phyloP scores from a whole-genome alignment of 2,888 invertebrate genomes.

The Gisinianus flammeolus region DNA sequence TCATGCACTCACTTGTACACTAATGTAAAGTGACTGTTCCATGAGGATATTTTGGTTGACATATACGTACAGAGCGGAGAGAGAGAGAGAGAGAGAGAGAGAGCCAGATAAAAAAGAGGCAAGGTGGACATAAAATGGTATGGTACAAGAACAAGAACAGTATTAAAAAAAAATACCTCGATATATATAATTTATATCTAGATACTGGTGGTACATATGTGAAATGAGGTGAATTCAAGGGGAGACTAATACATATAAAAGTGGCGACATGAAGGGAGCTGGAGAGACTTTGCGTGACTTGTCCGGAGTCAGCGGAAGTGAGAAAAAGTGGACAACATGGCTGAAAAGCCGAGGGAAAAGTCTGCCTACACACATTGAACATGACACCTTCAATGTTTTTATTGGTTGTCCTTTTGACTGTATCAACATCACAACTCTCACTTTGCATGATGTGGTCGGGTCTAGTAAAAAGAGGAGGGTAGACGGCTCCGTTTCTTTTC shows the following conservation, averaged over 20 bases:
- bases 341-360: conserved; percentile 50
- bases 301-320: conserved; percentile 56
- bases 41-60: background rate
- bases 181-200: background rate
- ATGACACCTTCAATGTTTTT: conserved; percentile 56
- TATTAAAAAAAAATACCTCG: background rate
- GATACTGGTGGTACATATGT: background rate
- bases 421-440: conserved; percentile 38
- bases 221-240: conserved; percentile 32
- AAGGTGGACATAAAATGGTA: background rate
- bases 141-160: background rate
- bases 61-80: too few relatives aligned
- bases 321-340: conserved; percentile 57
- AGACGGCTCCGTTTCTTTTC: background rate
- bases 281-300: conserved; percentile 56
- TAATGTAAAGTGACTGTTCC: background rate
- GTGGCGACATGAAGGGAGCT: conserved; percentile 23
- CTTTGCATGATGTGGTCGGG: conserved; percentile 33
- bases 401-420: conserved; percentile 49
- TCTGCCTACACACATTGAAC: conserved; percentile 52
- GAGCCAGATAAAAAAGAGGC: background rate
- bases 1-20: background rate
- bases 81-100: too few relatives aligned
- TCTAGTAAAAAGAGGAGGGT: conserved; percentile 16
- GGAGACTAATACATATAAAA: background rate